Conservation (phyloP, 2,113 vertebrate genomes). For the Lepidothrix coronata region DNA sequence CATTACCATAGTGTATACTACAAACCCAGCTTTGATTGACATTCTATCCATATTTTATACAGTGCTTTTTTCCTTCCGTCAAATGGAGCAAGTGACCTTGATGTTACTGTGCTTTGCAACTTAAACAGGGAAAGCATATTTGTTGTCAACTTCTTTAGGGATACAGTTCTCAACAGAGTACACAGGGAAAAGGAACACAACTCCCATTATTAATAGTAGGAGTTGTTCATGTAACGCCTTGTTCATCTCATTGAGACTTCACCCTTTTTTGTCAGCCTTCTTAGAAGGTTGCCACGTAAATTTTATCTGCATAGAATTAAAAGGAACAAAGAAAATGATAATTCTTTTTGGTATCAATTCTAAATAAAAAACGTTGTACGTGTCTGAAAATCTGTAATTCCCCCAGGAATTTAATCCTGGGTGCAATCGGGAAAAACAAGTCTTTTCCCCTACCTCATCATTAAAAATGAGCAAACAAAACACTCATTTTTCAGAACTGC, state of each 20-base stretch:
- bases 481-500: not conserved
- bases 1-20: conserved; percentile 65
- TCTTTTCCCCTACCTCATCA: not conserved
- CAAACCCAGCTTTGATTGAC: conserved; percentile 69
- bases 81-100: conserved; percentile 72
- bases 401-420: not conserved
- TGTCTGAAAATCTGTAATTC: not conserved
- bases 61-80: conserved; percentile 27
- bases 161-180: conserved; percentile 22
- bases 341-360: not conserved
- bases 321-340: not conserved
- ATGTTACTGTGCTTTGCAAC: conserved; percentile 62
- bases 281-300: not conserved
- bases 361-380: not conserved
- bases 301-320: not conserved
- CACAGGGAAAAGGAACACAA: not conserved
- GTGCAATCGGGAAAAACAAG: not conserved
- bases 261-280: not conserved
- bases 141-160: conserved; percentile 59
- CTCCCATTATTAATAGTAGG: conserved; percentile 21
- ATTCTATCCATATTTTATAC: conserved; percentile 68
- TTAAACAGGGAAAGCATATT: conserved; percentile 50
- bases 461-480: not conserved
- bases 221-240: not conserved
- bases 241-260: not conserved